Base-by-base conservation (phyloP, 2,888 invertebrate genomes). In the Brachyptera risi region DNA sequence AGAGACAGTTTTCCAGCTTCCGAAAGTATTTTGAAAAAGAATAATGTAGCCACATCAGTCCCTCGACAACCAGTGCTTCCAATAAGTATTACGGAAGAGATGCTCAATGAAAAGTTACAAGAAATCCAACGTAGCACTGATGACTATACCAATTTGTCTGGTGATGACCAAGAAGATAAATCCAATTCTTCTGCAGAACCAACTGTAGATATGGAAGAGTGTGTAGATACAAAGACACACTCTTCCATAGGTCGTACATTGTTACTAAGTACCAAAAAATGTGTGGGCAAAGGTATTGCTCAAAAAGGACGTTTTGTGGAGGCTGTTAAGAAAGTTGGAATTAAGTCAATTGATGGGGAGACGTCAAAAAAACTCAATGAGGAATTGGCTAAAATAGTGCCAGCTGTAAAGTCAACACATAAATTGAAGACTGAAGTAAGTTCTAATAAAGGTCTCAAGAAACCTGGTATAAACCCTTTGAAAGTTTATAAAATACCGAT, bases 71-170 rank as follows among this genome's bases (percentile, higher is more conserved):
- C 47, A 13, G 23, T 24, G 1, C 21, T 24, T 3, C 47, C 47
- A 4, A 21, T 47, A 1, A n/a, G 47, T 24, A 23, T 47, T n/a
- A 47, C 47, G 2, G 47, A 47, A 13, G 47, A 47, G 24, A 47
- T 47, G 47, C 17, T 61, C 21, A 63, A 58, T 63, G 19, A 63
- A n/a, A 37, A 54, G 15, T 27, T 65, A 19, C 68, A 67, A 17
- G 67, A 65, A 26, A 37, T 58, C 24, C 47, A 47, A 24, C 23
- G 24, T 13, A 19, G 47, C 13, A 2, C 4, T 11, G 47, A 47
- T 21, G 47, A 47, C 47, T 47, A 47, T n/a, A 47, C 19, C 24
- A 23, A 47, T 13, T 21, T 47, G 23, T 47, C 47, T 2, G 47
- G 47, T n/a, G 47, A 47, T 13, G 47, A 47, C 44, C 9, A 19